These are phyloP conservation scores for Poecilia wingei DNA, from an alignment of 2,797 vertebrate species.

Conservation along the genomic window DNA sequence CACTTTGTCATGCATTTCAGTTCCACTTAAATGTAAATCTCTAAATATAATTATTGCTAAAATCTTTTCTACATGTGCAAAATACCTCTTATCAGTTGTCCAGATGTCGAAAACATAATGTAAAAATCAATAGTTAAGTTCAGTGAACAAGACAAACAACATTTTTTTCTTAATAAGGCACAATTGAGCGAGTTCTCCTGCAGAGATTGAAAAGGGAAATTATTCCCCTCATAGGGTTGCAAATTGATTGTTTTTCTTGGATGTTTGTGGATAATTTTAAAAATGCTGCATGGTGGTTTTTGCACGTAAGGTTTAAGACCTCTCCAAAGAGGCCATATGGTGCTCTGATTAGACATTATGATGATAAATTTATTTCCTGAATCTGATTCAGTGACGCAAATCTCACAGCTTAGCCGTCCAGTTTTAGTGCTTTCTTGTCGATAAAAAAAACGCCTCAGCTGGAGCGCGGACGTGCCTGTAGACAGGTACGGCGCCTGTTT, in stretches of 20 bases:
- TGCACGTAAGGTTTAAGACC: slow-evolving; percentile 42
- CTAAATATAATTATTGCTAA: neutral
- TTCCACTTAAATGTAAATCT: slow-evolving; percentile 6
- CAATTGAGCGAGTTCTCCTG: slow-evolving; percentile 25
- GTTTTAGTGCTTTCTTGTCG: slow-evolving; percentile 15
- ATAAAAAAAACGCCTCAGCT: slow-evolving; percentile 12
- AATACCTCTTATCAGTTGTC: slow-evolving; percentile 3
- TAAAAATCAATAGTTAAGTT: slow-evolving; percentile 25
- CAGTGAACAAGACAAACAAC: slow-evolving; percentile 23
- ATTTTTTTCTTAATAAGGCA: slow-evolving; percentile 32
- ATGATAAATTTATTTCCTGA: slow-evolving; percentile 48
- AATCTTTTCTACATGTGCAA: neutral
- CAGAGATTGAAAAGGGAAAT: slow-evolving; percentile 17
- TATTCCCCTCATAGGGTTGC: slow-evolving; percentile 23
- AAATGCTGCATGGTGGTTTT: slow-evolving; percentile 18
- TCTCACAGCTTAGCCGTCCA: slow-evolving; percentile 7
- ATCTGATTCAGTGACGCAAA: slow-evolving; percentile 41
- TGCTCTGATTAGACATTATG: slow-evolving; percentile 48
- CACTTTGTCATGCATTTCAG: neutral
- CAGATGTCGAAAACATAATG: slow-evolving; percentile 20
- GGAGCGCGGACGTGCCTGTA: slow-evolving; percentile 10
- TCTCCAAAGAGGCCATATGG: slow-evolving; percentile 19
- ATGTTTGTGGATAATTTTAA: slow-evolving; percentile 8
- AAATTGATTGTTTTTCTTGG: slow-evolving; percentile 47
- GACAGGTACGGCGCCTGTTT: slow-evolving; percentile 8